Evolutionary conservation across 2,888 invertebrate genomes (phyloP).

Genomic region (Sclerodermus sp.): DNA sequence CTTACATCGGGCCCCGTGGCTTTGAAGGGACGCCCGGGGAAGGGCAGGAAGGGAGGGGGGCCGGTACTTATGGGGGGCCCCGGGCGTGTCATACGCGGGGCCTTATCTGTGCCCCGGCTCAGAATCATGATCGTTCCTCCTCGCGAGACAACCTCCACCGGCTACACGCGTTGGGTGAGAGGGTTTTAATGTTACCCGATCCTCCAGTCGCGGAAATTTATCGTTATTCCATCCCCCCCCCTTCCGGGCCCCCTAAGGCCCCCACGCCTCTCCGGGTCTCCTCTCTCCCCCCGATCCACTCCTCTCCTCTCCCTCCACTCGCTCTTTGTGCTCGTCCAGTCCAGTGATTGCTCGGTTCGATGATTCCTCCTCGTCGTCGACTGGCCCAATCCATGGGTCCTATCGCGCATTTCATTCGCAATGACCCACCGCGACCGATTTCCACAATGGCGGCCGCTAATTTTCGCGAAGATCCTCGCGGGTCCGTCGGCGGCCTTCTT

Average conservation of each 20-base stretch:
- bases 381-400: too few relatives aligned
- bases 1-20: constrained; percentile 20
- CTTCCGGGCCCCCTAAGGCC: constrained; percentile 14
- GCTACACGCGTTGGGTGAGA: constrained; percentile 48
- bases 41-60: too few relatives aligned
- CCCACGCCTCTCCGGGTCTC: constrained; percentile 24
- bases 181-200: constrained; percentile 54
- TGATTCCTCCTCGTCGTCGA: too few relatives aligned
- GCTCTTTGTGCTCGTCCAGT: too few relatives aligned
- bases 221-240: constrained; percentile 42
- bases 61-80: constrained; percentile 2
- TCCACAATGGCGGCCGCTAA: too few relatives aligned
- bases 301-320: neutral
- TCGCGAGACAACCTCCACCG: constrained; percentile 14
- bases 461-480: too few relatives aligned
- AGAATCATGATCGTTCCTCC: constrained; percentile 45
- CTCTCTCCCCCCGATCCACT: constrained; percentile 15
- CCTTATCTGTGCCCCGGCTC: constrained; percentile 40
- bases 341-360: too few relatives aligned
- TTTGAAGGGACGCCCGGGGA: too few relatives aligned
- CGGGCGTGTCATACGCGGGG: constrained; percentile 48
- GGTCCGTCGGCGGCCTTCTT: too few relatives aligned
- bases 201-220: constrained; percentile 43
- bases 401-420: too few relatives aligned
- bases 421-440: too few relatives aligned